Percentiles rank a stretch among this genome's conserved stretches.
Conservation (phyloP, 2,888 invertebrate genomes). For the Corbicula japonica region DNA sequence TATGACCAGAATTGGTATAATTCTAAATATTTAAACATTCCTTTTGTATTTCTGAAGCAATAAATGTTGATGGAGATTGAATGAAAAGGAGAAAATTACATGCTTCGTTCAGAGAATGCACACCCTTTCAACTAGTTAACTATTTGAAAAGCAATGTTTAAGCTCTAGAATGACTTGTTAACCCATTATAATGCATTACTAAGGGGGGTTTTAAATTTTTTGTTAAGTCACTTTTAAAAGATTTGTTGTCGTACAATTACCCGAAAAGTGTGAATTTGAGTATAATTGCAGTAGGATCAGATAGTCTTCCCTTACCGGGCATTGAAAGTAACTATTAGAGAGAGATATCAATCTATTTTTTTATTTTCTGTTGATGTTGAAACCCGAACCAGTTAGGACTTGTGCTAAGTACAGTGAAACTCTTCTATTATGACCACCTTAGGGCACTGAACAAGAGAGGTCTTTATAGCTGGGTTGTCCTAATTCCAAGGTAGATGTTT, state of each 20-base stretch:
- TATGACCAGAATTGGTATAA: no score
- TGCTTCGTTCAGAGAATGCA: not conserved
- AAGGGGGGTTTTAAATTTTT: not conserved
- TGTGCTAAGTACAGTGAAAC: no score
- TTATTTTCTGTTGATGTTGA: no score
- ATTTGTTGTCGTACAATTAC: slow-evolving; percentile 4
- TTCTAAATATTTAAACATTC: no score
- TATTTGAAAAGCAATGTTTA: slow-evolving; percentile 15
- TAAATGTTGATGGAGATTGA: not conserved
- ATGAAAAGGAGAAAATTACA: slow-evolving; percentile 7
- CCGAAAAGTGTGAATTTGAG: slow-evolving; percentile 14
- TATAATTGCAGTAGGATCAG: slow-evolving; percentile 8
- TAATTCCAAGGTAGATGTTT: no score
- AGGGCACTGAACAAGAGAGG: no score
- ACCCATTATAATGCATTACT: not conserved
- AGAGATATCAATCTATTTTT: not conserved
- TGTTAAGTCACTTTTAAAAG: slow-evolving; percentile 13
- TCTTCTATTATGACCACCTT: no score
- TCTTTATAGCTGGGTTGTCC: no score
- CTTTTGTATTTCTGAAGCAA: not conserved
- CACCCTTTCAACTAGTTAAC: not conserved
- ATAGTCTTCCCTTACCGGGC: not conserved
- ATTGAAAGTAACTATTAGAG: not conserved
- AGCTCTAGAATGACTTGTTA: slow-evolving; percentile 12
- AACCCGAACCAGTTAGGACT: no score